Conservation (phyloP, 2,113 vertebrate species). For the Nothocercus julius region DNA sequence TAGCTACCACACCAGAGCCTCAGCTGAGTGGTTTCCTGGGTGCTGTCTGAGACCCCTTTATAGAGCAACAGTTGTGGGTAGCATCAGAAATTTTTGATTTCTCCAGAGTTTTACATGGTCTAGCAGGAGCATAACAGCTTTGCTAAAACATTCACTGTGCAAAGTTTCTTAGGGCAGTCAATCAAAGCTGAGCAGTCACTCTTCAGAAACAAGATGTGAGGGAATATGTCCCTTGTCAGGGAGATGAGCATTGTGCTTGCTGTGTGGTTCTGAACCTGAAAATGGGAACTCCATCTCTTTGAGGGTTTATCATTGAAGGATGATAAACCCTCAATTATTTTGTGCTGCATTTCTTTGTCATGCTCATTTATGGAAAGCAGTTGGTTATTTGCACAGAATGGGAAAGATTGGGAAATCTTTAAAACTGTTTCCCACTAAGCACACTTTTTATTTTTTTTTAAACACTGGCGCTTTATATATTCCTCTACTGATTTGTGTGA, state of each 20-base stretch:
- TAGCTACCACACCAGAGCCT: not conserved
- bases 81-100: not conserved
- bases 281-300: not conserved
- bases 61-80: not conserved
- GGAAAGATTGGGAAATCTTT: not conserved
- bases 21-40: not conserved
- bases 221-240: not conserved
- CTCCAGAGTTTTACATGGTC: not conserved
- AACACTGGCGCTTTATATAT: not conserved
- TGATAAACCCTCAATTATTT: not conserved
- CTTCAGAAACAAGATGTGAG: not conserved
- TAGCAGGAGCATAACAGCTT: not conserved
- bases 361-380: not conserved
- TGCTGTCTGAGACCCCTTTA: not conserved
- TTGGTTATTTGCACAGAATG: not conserved
- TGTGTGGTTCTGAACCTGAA: not conserved
- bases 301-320: too few species aligned
- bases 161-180: not conserved
- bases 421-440: not conserved
- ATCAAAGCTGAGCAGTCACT: not conserved
- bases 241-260: not conserved
- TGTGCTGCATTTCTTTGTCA: not conserved
- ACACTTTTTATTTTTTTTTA: not conserved
- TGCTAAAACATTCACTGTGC: not conserved
- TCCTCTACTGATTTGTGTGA: not conserved